A percentile compares a stretch with the other conserved stretches of the same genome.
Conservation (phyloP, 2,888 invertebrate species). For the Operophtera brumata region DNA sequence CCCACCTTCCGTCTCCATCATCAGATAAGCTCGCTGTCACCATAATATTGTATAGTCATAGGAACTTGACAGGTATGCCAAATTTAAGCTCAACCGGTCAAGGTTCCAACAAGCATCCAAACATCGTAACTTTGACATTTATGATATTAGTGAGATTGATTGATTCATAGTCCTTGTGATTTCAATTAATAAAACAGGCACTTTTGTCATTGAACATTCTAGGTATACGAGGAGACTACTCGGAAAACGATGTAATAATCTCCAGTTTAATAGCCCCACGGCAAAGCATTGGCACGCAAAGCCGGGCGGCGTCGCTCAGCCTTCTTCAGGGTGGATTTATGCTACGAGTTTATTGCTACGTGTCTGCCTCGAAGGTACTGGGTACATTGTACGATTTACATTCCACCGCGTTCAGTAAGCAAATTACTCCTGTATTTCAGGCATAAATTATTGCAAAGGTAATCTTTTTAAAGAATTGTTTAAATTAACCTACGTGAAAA, state of each 20-base stretch:
- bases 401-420: slow-evolving; percentile 5
- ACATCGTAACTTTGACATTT: no score
- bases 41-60: no score
- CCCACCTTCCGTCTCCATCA: no score
- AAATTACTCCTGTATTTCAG: slow-evolving; percentile 3
- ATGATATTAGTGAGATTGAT: no score
- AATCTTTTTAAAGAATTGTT: no score
- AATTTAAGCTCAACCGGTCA: no score
- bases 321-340: slow-evolving; percentile 32
- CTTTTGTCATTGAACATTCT: no score
- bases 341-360: slow-evolving; percentile 26
- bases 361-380: slow-evolving; percentile 2
- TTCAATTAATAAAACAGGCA: no score
- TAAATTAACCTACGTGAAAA: no score
- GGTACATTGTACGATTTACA: slow-evolving; percentile 15
- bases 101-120: no score
- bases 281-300: slow-evolving; percentile 29
- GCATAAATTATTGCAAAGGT: neutral
- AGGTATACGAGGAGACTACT: neutral
- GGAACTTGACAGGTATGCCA: no score
- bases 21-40: no score
- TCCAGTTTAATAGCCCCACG: slow-evolving; percentile 22
- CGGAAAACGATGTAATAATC: neutral
- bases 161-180: neutral
- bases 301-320: slow-evolving; percentile 32